Conservation (phyloP, 92 coral and sea anemone genomes). For the Anthopleura xanthogrammica region DNA sequence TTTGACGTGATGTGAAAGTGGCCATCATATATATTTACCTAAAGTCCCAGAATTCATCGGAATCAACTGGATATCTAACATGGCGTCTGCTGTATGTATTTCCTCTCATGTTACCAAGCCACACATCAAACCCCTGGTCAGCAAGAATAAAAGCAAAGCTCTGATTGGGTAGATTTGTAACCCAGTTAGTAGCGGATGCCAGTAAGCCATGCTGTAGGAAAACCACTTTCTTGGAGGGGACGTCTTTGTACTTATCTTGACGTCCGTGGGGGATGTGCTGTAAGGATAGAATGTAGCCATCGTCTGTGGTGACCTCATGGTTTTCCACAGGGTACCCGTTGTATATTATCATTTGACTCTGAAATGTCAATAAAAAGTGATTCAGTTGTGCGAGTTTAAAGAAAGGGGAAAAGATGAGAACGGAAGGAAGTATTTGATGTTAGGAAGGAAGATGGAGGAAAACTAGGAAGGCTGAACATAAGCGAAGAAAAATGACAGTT, state of each 20-base stretch:
- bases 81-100: slow-evolving; percentile 73
- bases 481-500: too few relatives aligned
- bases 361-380: too few relatives aligned
- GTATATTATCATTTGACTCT: slow-evolving; percentile 76
- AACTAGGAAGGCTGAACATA: too few relatives aligned
- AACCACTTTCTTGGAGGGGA: slow-evolving; percentile 51
- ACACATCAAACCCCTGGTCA: slow-evolving; percentile 84
- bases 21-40: slow-evolving; percentile 35
- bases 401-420: neutral
- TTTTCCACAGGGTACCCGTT: slow-evolving; percentile 90
- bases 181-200: slow-evolving; percentile 68
- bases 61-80: slow-evolving; percentile 54
- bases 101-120: slow-evolving; percentile 92
- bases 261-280: slow-evolving; percentile 84
- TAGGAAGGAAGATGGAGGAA: neutral
- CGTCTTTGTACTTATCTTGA: slow-evolving; percentile 20
- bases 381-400: too few relatives aligned
- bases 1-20: neutral
- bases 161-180: slow-evolving; percentile 66
- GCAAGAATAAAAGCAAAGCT: slow-evolving; percentile 79
- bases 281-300: slow-evolving; percentile 75
- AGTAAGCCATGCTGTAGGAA: slow-evolving; percentile 83
- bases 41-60: slow-evolving; percentile 82
- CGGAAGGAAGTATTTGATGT: neutral
- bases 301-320: slow-evolving; percentile 70